Conservation (phyloP, 2,797 vertebrate species). For the Phoxinus dragarum region DNA sequence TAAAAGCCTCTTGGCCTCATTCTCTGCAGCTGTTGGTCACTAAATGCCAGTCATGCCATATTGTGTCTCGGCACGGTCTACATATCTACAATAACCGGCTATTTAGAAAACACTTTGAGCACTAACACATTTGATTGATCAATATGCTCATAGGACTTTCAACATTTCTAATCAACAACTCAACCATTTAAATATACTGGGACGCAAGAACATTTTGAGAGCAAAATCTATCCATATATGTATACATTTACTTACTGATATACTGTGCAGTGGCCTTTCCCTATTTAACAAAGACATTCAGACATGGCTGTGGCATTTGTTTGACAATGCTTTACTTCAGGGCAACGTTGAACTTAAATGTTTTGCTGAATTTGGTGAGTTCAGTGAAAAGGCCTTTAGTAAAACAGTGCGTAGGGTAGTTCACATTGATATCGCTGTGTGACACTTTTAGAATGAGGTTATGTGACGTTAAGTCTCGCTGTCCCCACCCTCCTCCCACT, state of each 20-base stretch:
- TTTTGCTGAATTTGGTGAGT: neutral
- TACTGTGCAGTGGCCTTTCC: neutral
- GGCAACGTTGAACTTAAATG: neutral
- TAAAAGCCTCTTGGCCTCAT: slow-evolving; percentile 16
- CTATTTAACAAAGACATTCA: neutral
- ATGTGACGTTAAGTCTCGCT: slow-evolving; percentile 60
- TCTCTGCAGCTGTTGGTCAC: slow-evolving; percentile 51
- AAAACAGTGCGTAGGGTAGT: neutral
- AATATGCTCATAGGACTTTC: neutral
- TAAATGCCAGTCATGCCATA: slow-evolving; percentile 45
- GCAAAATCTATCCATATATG: neutral
- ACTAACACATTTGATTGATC: neutral
- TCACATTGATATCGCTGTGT: slow-evolving; percentile 5
- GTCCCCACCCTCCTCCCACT: slow-evolving; percentile 44
- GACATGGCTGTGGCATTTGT: neutral
- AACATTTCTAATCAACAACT: neutral
- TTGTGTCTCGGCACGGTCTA: neutral
- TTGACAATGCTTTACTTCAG: slow-evolving; percentile 13
- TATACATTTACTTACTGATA: neutral
- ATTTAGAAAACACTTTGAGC: slow-evolving; percentile 2
- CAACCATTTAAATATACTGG: too few species aligned
- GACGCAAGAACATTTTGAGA: neutral
- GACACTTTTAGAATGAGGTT: slow-evolving; percentile 69
- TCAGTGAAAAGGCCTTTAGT: neutral
- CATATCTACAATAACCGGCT: slow-evolving; percentile 25